These are phyloP conservation scores for Lucilia sericata DNA, from an alignment of 1,140 invertebrate genomes.

Conservation along the genomic window DNA sequence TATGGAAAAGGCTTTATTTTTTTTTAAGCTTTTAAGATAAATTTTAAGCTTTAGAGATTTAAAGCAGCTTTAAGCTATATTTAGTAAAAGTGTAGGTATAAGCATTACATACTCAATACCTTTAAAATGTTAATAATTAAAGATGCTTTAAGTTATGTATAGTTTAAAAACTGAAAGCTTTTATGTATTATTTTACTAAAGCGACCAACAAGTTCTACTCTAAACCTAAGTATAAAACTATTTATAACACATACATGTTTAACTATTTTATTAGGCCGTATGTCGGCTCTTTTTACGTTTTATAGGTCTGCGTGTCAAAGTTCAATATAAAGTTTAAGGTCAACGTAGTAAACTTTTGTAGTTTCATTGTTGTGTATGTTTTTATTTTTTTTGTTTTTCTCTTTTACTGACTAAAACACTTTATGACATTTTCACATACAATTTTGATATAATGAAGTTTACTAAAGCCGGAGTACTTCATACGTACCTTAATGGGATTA, in stretches of 20 bases:
- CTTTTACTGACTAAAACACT: not conserved
- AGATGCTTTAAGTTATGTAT: too few species aligned
- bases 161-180: too few species aligned
- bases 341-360: not conserved
- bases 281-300: not conserved
- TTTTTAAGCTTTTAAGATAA: too few species aligned
- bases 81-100: too few species aligned
- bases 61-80: too few species aligned
- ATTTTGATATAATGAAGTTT: not conserved
- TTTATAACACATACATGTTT: not conserved
- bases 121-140: too few species aligned
- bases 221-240: not conserved
- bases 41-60: too few species aligned
- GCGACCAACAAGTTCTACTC: not conserved
- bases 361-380: not conserved
- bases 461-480: not conserved
- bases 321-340: slow-evolving; percentile 37
- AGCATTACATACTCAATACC: too few species aligned
- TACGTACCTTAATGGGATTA: not conserved
- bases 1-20: too few species aligned
- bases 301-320: slow-evolving; percentile 27
- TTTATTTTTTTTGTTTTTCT: not conserved
- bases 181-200: not conserved
- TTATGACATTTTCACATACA: slow-evolving; percentile 11
- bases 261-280: not conserved